Percentiles rank a stretch among this genome's conserved stretches.
These are phyloP conservation scores for Isichthys henryi DNA, from an alignment of 2,113 vertebrate genomes.

Conservation along the genomic window DNA sequence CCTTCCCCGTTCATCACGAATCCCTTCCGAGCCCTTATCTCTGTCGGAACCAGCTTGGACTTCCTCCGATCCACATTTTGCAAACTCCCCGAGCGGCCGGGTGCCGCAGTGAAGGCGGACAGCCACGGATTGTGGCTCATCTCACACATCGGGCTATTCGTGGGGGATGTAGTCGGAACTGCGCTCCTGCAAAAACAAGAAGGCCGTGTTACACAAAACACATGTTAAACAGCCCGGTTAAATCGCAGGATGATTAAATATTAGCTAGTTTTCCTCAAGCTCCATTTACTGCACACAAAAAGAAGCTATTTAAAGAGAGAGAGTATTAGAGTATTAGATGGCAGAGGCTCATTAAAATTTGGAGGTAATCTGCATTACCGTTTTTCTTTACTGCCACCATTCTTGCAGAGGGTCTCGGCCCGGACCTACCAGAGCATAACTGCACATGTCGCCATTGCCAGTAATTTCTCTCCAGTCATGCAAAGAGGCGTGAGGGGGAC, in stretches of 20 bases:
- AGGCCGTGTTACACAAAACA: not conserved
- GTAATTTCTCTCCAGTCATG: not conserved
- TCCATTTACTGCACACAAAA: slow-evolving; percentile 23
- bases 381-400: slow-evolving; percentile 3
- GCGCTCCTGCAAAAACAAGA: slow-evolving; percentile 4
- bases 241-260: slow-evolving; percentile 27
- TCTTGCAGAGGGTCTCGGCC: not conserved
- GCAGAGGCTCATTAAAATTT: slow-evolving; percentile 17
- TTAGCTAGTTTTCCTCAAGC: slow-evolving; percentile 15
- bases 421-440: not conserved
- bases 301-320: slow-evolving; percentile 13
- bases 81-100: not conserved
- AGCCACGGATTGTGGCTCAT: not conserved
- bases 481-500: not conserved
- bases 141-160: not conserved
- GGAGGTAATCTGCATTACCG: slow-evolving; percentile 6
- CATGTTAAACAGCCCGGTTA: slow-evolving; percentile 16
- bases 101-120: not conserved
- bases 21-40: not conserved
- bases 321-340: not conserved
- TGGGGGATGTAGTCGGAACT: not conserved
- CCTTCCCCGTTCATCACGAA: not conserved
- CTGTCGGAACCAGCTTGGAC: not conserved
- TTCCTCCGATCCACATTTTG: not conserved
- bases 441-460: slow-evolving; percentile 1